Evolutionary conservation across 2,888 invertebrate genomes (phyloP), one percentile per base, ranked within the genome.

Genomic region (Apeira syringaria): DNA sequence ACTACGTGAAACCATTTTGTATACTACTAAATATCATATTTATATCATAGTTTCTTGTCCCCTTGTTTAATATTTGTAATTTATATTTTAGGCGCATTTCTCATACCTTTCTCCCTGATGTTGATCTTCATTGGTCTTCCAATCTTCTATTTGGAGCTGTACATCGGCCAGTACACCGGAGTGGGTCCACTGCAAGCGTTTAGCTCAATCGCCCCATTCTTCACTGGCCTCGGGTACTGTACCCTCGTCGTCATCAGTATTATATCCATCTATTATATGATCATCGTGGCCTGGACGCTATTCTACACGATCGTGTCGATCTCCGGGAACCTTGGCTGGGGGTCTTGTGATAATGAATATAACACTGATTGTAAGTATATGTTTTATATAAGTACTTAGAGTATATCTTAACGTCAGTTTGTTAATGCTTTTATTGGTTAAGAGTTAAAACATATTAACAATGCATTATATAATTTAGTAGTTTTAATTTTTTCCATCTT

Each of bases 151-250:
- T 81, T 96, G 73, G 96, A 97, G 71, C 80, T 96, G 20, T 93
- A 94, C 27, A 81, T 96, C 10, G 97, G 96, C 1, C 96, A 97
- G 69, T 97, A 93, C 70, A 92, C 94, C 0, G 94, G 94, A 1
- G 70, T 94, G 0, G 96, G 96, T 0, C 95, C 96, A 0, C 76
- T 92, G 26, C 80, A 92, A 54, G 92, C 93, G 0, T 94, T 93
- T 62, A 73, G 78, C 24, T 77, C 92, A 2, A 91, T 94, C 61
- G 91, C 93, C 0, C 94, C 94, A 0, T 91, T 86, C 61, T 92
- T 92, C 65, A 82, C 80, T 59, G 93, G 93, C 0, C 75, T 94
- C 1, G 94, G 94, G 0, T 92, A 93, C 63, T 93, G 93, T 54
- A 94, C 94, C 0, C 80, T 95, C 49, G 90, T 94, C 22, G 93